Base-by-base conservation (phyloP, 2,888 invertebrate species). In the Trissolcus japonicus region DNA sequence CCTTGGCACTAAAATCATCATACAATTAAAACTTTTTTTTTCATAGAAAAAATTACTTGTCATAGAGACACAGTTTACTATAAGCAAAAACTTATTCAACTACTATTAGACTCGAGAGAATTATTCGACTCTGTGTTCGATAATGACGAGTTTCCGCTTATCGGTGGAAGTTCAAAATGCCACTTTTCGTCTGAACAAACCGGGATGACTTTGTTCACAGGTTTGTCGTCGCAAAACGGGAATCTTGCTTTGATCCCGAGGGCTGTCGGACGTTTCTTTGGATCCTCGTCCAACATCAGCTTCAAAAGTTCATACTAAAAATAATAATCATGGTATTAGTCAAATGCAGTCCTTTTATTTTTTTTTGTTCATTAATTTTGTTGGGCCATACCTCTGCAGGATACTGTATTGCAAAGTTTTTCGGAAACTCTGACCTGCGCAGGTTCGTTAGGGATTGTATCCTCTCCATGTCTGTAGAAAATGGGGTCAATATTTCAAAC, bases 381-480 rank as follows among this genome's bases (percentile, higher is more conserved):
- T 43, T 43, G 2, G 43, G 13, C 43, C 4, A 51, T 87, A 95
- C 95, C 92, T 96, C 96, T 62, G 92, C 90, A 0, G 93, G 92
- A 90, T 93, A 93, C 29, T 92, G 89, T 0, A 88, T 84, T 0
- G 89, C 85, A 87, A 98, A 97, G 43, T 92, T 89, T 1, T 89
- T 83, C 0, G 97, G 96, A 88, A 95, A 96, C 16, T 90, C 88
- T 2, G 93, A 92, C 55, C 92, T 91, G 60, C 95, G 91, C 46
- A 95, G 90, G 79, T 92, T 90, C 65, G 92, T 90, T 60, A 97
- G 89, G 6, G 93, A 92, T 48, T 91, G 89, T 76, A 95, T 91
- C 61, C 98, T 91, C 90, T 99, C 99, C 92, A 97, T 94, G 89
- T 96, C 95, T 0, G 99, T 99, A 9, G 91, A 90, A 89, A 99